Evolutionary conservation across 1,140 invertebrate species (phyloP), one percentile per base, ranked within the genome.

Genomic region (Drosophila rufa): DNA sequence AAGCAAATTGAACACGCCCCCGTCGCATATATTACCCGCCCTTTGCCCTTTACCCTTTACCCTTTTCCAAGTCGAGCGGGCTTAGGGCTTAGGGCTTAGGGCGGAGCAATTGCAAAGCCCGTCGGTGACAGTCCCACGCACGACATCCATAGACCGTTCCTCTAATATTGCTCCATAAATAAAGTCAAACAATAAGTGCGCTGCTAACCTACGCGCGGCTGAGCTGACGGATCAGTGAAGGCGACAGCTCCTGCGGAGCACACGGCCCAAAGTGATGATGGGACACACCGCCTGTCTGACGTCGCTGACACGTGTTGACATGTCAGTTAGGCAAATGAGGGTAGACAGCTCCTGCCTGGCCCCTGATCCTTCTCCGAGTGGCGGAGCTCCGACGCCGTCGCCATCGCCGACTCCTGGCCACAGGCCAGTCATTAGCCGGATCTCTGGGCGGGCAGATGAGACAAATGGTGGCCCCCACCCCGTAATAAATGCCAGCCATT

Each of bases 251-350:
- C 75, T 70, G 60, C 59, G 57, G 61, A 59, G 81, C 71, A 66
- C 55, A 43, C 33, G 45, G 46, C 27, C 43, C 42, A 9, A 61
- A 66, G 75, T 79, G 71, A 75, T 77, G 62, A 85, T 86, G 84
- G 66, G 70, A 75, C 60, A 46, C 78, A 66, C 33, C 38, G 53
- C 48, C 58, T 42, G 45, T 14, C 69, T 58, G 66, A 58, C 48
- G 51, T 7, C 57, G 60, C 48, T 60, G 80, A 75, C 56, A 89
- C 76, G 84, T 73, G 83, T 87, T 89, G 83, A 87, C 80, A 89
- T 78, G 76, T 89, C 84, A 83, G 83, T 83, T 87, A 87, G 77
- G 80, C 83, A 87, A 87, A 87, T 83, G 76, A 87, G 83, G 84
- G 76, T 89, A 89, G 84, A 86, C 83, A 86, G 82, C 65, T 53